Evolutionary conservation across 2,113 vertebrate genomes (phyloP).

Genomic region (Otis tarda): DNA sequence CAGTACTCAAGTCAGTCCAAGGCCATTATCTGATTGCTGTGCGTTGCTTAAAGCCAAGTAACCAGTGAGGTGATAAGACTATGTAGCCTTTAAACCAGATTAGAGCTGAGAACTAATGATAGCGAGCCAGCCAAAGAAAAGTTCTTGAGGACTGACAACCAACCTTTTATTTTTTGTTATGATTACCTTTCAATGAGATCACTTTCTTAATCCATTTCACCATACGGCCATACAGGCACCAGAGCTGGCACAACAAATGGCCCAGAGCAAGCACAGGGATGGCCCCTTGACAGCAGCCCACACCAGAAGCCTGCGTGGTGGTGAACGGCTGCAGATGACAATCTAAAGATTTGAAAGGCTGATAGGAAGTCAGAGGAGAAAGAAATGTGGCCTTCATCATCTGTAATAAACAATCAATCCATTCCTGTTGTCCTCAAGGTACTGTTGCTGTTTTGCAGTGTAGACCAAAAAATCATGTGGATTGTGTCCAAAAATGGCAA

Average conservation of each 20-base stretch:
- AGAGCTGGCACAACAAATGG: neutral
- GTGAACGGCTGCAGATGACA: neutral
- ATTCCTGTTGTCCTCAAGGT: neutral
- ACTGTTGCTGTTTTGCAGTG: neutral
- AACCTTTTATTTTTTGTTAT: neutral
- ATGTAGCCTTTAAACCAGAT: neutral
- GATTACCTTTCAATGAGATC: neutral
- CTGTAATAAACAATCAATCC: neutral
- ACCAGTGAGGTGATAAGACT: neutral
- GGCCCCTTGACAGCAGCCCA: neutral
- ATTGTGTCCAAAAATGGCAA: neutral
- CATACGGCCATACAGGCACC: rapidly evolving
- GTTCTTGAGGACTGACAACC: neutral
- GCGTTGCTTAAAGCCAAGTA: neutral
- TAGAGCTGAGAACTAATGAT: neutral
- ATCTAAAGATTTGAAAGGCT: neutral
- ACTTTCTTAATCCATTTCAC: neutral
- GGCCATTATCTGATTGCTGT: too few species aligned
- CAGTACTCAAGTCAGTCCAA: neutral
- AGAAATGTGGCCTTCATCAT: neutral
- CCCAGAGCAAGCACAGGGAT: neutral
- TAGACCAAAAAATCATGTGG: neutral
- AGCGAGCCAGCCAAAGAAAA: neutral
- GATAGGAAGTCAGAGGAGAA: neutral
- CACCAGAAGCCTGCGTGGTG: neutral